Percentiles rank a stretch among this genome's conserved stretches.
Evolutionary conservation across 2,888 invertebrate genomes (phyloP).

Genomic region (Dermolepida albohirtum): DNA sequence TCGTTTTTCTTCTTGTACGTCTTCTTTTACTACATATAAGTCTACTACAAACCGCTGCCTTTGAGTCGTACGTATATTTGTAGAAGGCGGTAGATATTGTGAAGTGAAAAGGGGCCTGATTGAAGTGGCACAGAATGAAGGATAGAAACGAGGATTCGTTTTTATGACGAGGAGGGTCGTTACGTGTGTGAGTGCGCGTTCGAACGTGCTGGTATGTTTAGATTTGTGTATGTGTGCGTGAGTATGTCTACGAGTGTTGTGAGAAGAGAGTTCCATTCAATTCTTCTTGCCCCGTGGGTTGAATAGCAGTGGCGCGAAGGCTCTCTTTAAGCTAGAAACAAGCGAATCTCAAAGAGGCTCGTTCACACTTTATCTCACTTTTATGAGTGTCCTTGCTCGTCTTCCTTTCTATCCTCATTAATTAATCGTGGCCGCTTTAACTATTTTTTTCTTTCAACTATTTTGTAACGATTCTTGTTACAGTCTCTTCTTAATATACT

Average conservation of each 20-base stretch:
- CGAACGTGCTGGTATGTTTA: no score
- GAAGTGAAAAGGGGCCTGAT: conserved; percentile 37
- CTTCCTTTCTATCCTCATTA: conserved; percentile 10
- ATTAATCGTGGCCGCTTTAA: conserved; percentile 21
- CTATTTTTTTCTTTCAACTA: neutral
- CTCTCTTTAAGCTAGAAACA: conserved; percentile 50
- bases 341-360: conserved; percentile 47
- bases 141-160: conserved; percentile 39
- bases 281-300: conserved; percentile 48
- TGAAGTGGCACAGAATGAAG: conserved; percentile 44
- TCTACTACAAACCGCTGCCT: no score
- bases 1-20: neutral
- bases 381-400: conserved; percentile 23
- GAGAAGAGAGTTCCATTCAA: conserved; percentile 48
- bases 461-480: neutral
- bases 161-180: conserved; percentile 38
- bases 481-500: no score
- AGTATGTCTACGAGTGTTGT: neutral
- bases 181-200: no score
- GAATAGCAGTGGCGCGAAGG: conserved; percentile 49
- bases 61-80: no score
- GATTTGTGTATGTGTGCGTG: no score
- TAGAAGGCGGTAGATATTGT: conserved; percentile 12
- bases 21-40: neutral
- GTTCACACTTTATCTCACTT: conserved; percentile 44